Percentiles rank a stretch among this genome's conserved stretches.
phyloP scores from a whole-genome alignment of 2,888 invertebrate species.

The Biston betularia region DNA sequence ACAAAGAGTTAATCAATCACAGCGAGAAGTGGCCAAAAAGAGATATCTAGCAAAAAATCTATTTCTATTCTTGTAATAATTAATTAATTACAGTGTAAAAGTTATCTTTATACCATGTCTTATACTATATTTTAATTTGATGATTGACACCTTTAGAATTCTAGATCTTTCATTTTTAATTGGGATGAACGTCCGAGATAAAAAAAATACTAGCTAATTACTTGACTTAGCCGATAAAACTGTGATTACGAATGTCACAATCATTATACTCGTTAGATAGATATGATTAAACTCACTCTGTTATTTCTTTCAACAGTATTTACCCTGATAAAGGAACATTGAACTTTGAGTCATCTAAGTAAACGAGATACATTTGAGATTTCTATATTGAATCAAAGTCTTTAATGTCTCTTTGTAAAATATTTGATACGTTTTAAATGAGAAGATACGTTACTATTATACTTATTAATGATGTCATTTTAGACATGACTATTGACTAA shows the following conservation, averaged over 20 bases:
- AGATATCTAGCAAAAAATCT: no score
- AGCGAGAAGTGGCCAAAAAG: no score
- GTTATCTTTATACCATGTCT: no score
- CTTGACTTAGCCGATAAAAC: conserved; percentile 14
- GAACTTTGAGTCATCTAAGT: conserved; percentile 43
- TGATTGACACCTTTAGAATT: background rate
- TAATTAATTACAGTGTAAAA: no score
- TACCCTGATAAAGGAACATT: conserved; percentile 46
- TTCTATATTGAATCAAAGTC: conserved; percentile 4
- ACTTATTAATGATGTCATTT: no score
- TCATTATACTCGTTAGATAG: background rate
- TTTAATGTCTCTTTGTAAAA: conserved; percentile 4
- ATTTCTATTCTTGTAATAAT: no score
- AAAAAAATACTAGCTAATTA: conserved; percentile 14
- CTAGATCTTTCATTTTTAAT: background rate
- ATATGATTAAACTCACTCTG: conserved; percentile 7
- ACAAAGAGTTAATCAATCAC: no score
- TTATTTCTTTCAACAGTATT: conserved; percentile 36
- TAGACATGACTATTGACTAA: no score
- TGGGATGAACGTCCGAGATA: conserved; percentile 26
- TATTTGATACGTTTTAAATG: background rate
- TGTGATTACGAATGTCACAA: conserved; percentile 4
- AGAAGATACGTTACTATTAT: background rate
- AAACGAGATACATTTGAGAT: conserved; percentile 32
- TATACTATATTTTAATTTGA: background rate